Evolutionary conservation across 2,888 invertebrate genomes (phyloP).

Genomic region (Ligdia adustata): DNA sequence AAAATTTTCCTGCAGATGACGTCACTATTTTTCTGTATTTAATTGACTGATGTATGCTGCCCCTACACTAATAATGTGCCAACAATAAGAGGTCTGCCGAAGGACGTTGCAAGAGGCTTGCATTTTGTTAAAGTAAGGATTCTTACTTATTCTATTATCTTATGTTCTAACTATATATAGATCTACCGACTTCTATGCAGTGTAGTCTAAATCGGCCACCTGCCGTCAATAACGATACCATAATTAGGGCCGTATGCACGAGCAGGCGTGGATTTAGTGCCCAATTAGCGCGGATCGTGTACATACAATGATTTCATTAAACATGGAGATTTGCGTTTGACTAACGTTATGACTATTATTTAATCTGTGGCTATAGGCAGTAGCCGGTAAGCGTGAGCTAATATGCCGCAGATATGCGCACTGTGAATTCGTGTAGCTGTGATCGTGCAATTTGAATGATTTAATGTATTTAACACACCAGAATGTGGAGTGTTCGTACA

Average conservation of each 20-base stretch:
- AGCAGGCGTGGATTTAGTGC: constrained; percentile 64
- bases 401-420: neutral
- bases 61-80: no score
- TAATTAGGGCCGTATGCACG: constrained; percentile 64
- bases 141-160: no score
- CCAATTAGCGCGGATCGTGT: constrained; percentile 67
- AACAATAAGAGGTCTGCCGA: no score
- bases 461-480: neutral
- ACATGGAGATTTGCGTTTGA: constrained; percentile 65
- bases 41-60: no score
- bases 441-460: constrained; percentile 1
- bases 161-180: no score
- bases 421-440: neutral
- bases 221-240: constrained; percentile 46
- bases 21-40: no score
- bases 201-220: no score
- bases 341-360: neutral
- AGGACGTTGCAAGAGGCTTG: no score
- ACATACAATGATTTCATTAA: constrained; percentile 74
- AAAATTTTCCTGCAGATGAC: no score
- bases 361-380: neutral
- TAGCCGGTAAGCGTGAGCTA: neutral
- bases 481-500: no score
- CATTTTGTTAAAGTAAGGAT: no score
- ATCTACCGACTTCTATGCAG: no score